These are phyloP conservation scores for Dysidea cf. avara DNA, from an alignment of 37 sponge, comb jelly and placozoan genomes.

Conservation along the genomic window DNA sequence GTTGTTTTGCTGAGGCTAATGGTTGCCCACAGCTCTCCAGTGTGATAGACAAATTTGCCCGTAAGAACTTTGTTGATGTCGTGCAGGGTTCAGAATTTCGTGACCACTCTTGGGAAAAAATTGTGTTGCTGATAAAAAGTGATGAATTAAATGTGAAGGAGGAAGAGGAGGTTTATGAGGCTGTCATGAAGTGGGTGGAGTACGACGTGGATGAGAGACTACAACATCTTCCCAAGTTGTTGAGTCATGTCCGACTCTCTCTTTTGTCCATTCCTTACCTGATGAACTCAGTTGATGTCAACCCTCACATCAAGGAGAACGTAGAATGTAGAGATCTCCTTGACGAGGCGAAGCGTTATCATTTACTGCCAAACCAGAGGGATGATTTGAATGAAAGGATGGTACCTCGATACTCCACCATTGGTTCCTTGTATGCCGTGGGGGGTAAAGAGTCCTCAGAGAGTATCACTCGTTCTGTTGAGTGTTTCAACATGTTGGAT, in stretches of 20 bases:
- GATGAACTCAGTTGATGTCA: slow-evolving; percentile 73
- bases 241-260: slow-evolving; percentile 78
- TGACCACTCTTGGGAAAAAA: slow-evolving; percentile 68
- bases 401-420: slow-evolving; percentile 77
- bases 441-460: slow-evolving; percentile 96
- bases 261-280: slow-evolving; percentile 78
- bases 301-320: slow-evolving; percentile 57
- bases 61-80: slow-evolving; percentile 72
- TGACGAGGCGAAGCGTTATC: slow-evolving; percentile 94
- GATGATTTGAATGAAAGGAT: slow-evolving; percentile 56
- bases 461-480: slow-evolving; percentile 83
- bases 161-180: slow-evolving; percentile 87
- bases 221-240: slow-evolving; percentile 66
- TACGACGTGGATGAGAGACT: slow-evolving; percentile 64
- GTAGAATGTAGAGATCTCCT: slow-evolving; percentile 81
- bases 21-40: slow-evolving; percentile 77
- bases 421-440: slow-evolving; percentile 81
- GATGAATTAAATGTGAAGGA: slow-evolving; percentile 75
- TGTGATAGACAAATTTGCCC: slow-evolving; percentile 71
- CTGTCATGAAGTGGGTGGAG: slow-evolving; percentile 85
- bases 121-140: slow-evolving; percentile 66
- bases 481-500: slow-evolving; percentile 66
- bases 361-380: slow-evolving; percentile 68
- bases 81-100: slow-evolving; percentile 69
- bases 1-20: slow-evolving; percentile 86